Base-by-base conservation (phyloP, 2,888 invertebrate species). In the Linyphia triangularis region DNA sequence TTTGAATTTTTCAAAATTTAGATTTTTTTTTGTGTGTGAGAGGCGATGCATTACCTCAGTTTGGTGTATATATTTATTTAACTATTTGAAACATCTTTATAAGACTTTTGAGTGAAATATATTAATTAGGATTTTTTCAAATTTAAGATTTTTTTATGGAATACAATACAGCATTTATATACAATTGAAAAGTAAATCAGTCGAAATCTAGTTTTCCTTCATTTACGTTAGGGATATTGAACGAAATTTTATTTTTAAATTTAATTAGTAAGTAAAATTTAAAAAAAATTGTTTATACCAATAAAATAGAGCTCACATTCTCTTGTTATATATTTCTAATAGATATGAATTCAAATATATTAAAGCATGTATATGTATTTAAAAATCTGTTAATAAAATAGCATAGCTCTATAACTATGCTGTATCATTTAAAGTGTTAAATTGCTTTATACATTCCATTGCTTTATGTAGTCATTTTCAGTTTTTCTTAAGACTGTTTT, bases 61-160 rank as follows among this genome's bases (percentile, higher is more conserved):
- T 63, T 61, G 37, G 63, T 77, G 77, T 77, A 77, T 59, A 37
- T 77, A 63, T 77, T 77, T 77, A 61, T 77, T 77, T 77, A 61
- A 26, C 30, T 57, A 63, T 24, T 30, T 26, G 26, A 5, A 77
- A 37, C 28, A 16, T 22, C 57, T 77, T 77, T 77, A 77, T 63
- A 77, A 24, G 7, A 37, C 26, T 75, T 70, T 70, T 70, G 51
- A 26, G 43, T 43, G n/a, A 28, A 33, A 69, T 33, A 33, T 33
- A 33, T 6, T 33, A 33, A 33, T 9, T 9, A 4, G 33, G 9
- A 33, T 6, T 33, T n/a, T n/a, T n/a, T n/a, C n/a, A n/a, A n/a
- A n/a, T n/a, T n/a, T n/a, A n/a, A 33, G 9, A 51, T 51, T 51
- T 43, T 43, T 43, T 43, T 43, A 43, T n/a, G n/a, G n/a, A 51